These are phyloP conservation scores for Meloidogyne floridensis DNA, from an alignment of 1,140 invertebrate genomes.

Conservation along the genomic window DNA sequence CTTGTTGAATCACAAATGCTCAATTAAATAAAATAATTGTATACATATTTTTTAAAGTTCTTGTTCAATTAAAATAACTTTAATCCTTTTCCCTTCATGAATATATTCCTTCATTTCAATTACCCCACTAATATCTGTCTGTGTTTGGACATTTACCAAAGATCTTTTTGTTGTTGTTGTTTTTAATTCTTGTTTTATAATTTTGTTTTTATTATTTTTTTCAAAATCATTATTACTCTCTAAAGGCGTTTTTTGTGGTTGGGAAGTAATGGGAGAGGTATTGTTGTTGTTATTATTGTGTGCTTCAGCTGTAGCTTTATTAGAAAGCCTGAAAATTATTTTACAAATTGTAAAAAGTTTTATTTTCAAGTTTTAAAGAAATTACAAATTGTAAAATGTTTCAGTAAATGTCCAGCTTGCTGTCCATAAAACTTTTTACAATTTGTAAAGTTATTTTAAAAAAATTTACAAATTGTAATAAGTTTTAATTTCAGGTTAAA, in stretches of 20 bases:
- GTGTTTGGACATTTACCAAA: background rate
- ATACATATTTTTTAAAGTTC: no score
- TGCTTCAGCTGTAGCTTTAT: background rate
- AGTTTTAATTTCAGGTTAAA: no score
- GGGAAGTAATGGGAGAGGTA: background rate
- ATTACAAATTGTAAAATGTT: no score
- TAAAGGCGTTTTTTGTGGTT: background rate
- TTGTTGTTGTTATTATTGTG: background rate
- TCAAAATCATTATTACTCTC: background rate
- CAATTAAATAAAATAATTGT: background rate
- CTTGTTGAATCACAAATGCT: constrained; percentile 1
- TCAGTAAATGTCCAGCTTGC: no score
- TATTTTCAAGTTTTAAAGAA: no score
- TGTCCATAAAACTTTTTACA: no score
- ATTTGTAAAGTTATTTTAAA: no score
- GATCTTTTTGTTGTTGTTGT: background rate
- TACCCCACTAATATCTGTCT: background rate
- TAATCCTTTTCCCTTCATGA: background rate
- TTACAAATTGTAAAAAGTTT: no score
- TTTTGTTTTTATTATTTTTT: background rate
- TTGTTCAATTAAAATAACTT: no score
- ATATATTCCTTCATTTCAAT: background rate
- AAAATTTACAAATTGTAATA: no score
- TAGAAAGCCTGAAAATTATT: background rate
- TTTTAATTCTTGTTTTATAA: background rate